Base-by-base conservation (phyloP, 2,113 vertebrate species). In the Brachyhypopomus occidentalis region DNA sequence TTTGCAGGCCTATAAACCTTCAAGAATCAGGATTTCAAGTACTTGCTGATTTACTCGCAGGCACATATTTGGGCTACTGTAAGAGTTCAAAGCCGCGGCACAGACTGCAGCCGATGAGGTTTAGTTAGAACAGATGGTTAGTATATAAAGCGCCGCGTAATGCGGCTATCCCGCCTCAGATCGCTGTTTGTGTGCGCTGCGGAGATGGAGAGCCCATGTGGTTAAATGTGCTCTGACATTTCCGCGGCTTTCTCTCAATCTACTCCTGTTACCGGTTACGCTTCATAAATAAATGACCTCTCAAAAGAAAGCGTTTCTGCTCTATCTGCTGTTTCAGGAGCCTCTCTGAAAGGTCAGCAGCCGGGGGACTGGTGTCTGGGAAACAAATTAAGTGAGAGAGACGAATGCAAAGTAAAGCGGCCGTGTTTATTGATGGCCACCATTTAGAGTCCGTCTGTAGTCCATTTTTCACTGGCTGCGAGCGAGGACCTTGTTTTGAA, bases 381-480 rank as follows among this genome's bases (percentile, higher is more conserved):
- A 87, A 88, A 84, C 74, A 82, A 81, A 88, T 87, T 87, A 86
- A 85, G 84, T 81, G 77, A 83, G 84, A 84, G 82, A 85, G 87
- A 88, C 84, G 78, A 86, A 89, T 87, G 84, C 85, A 88, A 84
- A 86, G 79, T 80, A 81, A 79, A 89, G 75, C 63, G 59, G 48
- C 38, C 64, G 72, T 84, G 69, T 85, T 84, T 87, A 87, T 89
- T 89, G 85, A 89, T 87, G 85, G 85, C 84, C 84, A 86, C 86
- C 84, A 87, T 89, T 89, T 86, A 89, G 73, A 89, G 78, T 75
- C 82, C 85, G 83, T 76, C 64, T 82, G 85, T 83, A 81, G 78
- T 83, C 66, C 80, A 86, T 86, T 85, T 87, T 84, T 87, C 86
- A 87, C 79, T 79, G 38, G 38, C 48, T 27, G 56, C 23, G 45